Conservation (phyloP, 2,113 vertebrate species). For the Zingel zingel region DNA sequence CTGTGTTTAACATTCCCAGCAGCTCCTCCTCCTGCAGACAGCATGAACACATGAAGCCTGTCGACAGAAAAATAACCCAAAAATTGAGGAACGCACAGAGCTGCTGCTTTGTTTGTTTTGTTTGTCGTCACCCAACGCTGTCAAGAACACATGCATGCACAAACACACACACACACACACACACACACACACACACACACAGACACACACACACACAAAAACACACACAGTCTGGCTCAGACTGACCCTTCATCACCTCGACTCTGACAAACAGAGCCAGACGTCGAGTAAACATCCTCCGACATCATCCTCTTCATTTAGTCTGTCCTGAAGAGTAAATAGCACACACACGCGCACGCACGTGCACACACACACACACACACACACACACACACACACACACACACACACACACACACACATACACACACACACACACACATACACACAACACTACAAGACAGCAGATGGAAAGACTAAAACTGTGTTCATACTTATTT, state of each 20-base stretch:
- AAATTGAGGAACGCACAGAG: neutral
- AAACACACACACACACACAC: conserved; percentile 14
- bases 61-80: conserved; percentile 30
- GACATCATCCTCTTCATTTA: conserved; percentile 39
- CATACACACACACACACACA: conserved; percentile 5
- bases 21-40: conserved; percentile 51
- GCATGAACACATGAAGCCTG: conserved; percentile 35
- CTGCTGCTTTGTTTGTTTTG: conserved; percentile 35
- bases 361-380: conserved; percentile 1
- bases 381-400: conserved; percentile 2
- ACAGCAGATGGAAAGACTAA: neutral
- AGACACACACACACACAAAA: conserved; percentile 1
- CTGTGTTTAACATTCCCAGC: conserved; percentile 54
- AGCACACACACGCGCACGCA: neutral
- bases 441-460: neutral
- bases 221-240: conserved; percentile 4
- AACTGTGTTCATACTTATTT: neutral
- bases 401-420: conserved; percentile 17
- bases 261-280: conserved; percentile 47
- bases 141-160: neutral
- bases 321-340: conserved; percentile 38
- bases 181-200: conserved; percentile 17
- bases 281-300: conserved; percentile 55
- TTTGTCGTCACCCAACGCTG: neutral
- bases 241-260: conserved; percentile 44